Percentiles rank a stretch among this genome's conserved stretches.
phyloP scores from a whole-genome alignment of 2,888 invertebrate species.

The Pyrgus malvae region DNA sequence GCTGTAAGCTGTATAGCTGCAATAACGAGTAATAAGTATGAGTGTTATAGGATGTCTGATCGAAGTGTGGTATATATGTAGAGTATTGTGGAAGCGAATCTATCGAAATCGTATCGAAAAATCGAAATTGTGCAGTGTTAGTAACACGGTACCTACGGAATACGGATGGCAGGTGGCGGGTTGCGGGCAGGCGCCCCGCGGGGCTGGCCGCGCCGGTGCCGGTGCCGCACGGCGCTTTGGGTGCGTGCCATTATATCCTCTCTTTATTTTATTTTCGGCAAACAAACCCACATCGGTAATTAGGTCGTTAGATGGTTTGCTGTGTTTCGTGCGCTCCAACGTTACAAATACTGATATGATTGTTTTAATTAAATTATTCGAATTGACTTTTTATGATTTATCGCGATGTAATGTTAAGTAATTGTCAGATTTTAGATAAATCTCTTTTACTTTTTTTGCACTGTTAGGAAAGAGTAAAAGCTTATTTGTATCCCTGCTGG shows the following conservation, averaged over 20 bases:
- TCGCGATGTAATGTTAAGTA: background rate
- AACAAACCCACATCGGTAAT: constrained; percentile 37
- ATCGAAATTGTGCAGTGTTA: too few relatives aligned
- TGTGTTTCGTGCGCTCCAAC: background rate
- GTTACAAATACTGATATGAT: background rate
- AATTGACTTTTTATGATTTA: too few relatives aligned
- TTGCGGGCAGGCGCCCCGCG: constrained; percentile 18
- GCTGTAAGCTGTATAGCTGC: background rate
- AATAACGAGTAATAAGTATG: background rate
- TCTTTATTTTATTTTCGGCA: constrained; percentile 46
- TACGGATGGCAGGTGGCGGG: constrained; percentile 36
- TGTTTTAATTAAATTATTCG: too few relatives aligned
- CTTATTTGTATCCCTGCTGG: too few relatives aligned
- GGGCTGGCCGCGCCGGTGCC: constrained; percentile 31
- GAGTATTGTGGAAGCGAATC: constrained; percentile 17
- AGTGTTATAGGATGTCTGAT: constrained; percentile 12
- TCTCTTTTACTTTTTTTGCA: too few relatives aligned
- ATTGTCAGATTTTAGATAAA: too few relatives aligned
- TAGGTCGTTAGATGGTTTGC: constrained; percentile 21
- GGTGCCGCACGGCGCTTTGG: constrained; percentile 37
- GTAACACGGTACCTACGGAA: too few relatives aligned
- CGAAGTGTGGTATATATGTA: constrained; percentile 17
- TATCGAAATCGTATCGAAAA: too few relatives aligned
- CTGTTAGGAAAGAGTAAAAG: too few relatives aligned
- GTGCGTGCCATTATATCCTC: constrained; percentile 52